Base-by-base conservation (phyloP, 2,113 vertebrate genomes). In the Petrocephalus microphthalmus region DNA sequence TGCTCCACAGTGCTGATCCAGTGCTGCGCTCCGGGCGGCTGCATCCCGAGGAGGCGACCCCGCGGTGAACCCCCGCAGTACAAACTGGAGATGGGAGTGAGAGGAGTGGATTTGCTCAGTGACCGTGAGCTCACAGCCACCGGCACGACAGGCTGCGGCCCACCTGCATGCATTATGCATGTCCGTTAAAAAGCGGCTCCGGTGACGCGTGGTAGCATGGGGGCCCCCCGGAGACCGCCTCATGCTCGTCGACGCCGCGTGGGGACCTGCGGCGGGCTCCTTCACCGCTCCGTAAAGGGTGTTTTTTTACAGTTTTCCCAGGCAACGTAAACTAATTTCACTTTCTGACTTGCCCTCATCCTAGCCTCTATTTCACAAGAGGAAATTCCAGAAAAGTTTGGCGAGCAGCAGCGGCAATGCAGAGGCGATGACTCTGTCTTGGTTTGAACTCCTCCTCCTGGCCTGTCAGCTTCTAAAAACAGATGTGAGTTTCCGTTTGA, bases 81-180 rank as follows among this genome's bases (percentile, higher is more conserved):
- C 45, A 84, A 19, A 49, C 13, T 13, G 29, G 51, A 85, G 25
- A 54, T 19, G 13, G 25, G 33, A 1, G 17, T 37, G 74, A 54
- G 84, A 17, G 49, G 19, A 37, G n/a, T 6, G 29, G 22, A 85
- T 85, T 54, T 85, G 56, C 84, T 52, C 84, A 54, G 84, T 85
- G 84, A 54, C n/a, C 84, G 52, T 85, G 29, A 85, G 13, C 52
- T 33, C 52, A 33, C 84, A 54, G 25, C 25, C 13, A 15, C 52
- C 5, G 0, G 15, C 5, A 19, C 20, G 52, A 33, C 51, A 54
- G 49, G 84, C 52, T 85, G 84, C 6, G 0, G 8, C 52, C 84
- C 52, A 33, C 7, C 11, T 5, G 25, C 52, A 56, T 85, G 84
- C n/a, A 85, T 85, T 85, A 85, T 85, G 29, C 54, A 85, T 85